phyloP scores from a whole-genome alignment of 2,797 vertebrate genomes.

The Melanotaenia boesemani region DNA sequence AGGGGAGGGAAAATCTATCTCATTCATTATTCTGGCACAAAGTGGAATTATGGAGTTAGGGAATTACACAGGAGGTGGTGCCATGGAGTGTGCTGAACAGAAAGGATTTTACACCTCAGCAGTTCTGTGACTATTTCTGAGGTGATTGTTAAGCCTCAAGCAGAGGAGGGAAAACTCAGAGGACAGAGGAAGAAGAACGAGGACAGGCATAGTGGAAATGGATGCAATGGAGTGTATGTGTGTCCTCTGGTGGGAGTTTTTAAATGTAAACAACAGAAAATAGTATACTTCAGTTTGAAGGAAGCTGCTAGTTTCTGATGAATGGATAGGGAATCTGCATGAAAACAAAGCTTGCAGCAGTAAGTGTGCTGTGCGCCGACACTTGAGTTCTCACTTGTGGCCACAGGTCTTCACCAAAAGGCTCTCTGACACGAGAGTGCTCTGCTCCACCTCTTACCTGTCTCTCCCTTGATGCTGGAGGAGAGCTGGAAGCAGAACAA shows the following conservation, averaged over 20 bases:
- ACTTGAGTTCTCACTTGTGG: conserved; percentile 61
- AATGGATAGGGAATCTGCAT: conserved; percentile 89
- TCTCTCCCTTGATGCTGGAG: conserved; percentile 76
- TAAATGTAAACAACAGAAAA: conserved; percentile 58
- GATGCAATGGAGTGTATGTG: conserved; percentile 26
- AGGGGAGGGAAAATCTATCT: conserved; percentile 62
- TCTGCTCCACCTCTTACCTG: conserved; percentile 87
- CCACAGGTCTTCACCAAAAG: conserved; percentile 86
- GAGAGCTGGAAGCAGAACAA: conserved; percentile 68
- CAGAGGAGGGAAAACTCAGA: conserved; percentile 36
- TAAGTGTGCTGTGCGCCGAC: conserved; percentile 41
- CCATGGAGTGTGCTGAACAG: conserved; percentile 80
- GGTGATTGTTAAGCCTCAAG: conserved; percentile 81
- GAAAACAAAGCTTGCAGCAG: conserved; percentile 91
- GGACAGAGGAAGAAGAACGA: conserved; percentile 35
- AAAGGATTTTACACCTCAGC: conserved; percentile 94
- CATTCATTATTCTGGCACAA: conserved; percentile 94
- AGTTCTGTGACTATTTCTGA: conserved; percentile 88
- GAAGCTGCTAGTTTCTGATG: conserved; percentile 76
- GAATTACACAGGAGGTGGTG: conserved; percentile 82
- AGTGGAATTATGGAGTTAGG: conserved; percentile 78
- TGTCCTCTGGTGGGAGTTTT: conserved; percentile 28
- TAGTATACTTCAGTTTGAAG: conserved; percentile 36
- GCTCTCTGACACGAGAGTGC: conserved; percentile 93
- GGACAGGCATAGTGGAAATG: conserved; percentile 27